These are phyloP conservation scores for Sialia sialis DNA, from an alignment of 2,113 vertebrate genomes.

Conservation along the genomic window DNA sequence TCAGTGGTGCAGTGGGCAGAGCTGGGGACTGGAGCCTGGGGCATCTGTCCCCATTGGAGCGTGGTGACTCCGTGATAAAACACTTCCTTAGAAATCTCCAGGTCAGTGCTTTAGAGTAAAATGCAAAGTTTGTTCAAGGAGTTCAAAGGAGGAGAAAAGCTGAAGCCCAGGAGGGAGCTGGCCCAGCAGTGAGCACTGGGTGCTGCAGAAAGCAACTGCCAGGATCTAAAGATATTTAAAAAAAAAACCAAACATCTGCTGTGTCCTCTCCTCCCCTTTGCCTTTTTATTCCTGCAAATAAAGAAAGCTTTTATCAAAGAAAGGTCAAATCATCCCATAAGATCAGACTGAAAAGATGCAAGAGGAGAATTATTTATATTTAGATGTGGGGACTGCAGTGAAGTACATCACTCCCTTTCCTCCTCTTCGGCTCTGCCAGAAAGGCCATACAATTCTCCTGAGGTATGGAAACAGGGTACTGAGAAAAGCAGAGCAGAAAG, in stretches of 20 bases:
- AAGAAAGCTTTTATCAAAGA: constrained; percentile 41
- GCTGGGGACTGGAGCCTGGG: not conserved
- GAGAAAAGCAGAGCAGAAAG: not conserved
- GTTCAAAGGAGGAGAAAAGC: not conserved
- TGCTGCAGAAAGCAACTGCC: not conserved
- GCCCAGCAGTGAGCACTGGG: rapidly evolving
- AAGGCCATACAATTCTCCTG: not conserved
- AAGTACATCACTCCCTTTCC: not conserved
- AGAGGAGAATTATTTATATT: not conserved
- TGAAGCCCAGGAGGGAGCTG: not conserved
- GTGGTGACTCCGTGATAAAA: not conserved
- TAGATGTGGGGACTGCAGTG: not conserved
- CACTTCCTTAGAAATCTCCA: not conserved
- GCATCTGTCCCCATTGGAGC: rapidly evolving
- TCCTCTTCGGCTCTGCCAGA: not conserved
- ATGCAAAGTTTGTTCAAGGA: not conserved
- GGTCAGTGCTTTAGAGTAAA: not conserved
- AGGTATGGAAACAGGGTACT: not conserved
- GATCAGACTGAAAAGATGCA: not conserved
- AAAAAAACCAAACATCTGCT: not conserved
- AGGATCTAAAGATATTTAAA: not conserved
- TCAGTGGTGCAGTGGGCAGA: not conserved
- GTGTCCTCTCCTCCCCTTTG: not conserved
- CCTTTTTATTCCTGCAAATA: constrained; percentile 2
- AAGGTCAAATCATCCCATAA: constrained; percentile 32